Evolutionary conservation across 1,140 invertebrate genomes (phyloP), one percentile per base, ranked within the genome.

Genomic region (Saccostrea glomerata): DNA sequence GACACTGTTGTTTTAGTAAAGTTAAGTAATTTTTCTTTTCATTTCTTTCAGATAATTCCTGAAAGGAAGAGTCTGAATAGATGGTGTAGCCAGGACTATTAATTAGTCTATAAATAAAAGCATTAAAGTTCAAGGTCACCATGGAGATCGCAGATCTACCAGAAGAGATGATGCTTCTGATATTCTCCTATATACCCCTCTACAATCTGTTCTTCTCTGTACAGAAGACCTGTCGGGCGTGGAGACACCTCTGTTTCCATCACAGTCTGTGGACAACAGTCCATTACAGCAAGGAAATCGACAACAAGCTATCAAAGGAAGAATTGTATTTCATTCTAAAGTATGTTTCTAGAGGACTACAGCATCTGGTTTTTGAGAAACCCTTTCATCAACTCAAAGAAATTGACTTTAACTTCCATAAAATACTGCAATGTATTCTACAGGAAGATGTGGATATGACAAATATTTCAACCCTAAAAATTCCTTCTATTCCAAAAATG

Each of bases 301-400:
- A 84, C 3, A 23, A 84, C 6, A 84, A 56, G 20, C n/a, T 84
- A 9, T 30, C 82, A 0, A 36, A 84, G 47, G 82, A 84, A 20
- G 40, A 84, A 55, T 7, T 84, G 20, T 47, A 54, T 54, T n/a
- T 20, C 1, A 23, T 84, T 36, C 40, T 84, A 47, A 55, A 54
- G 47, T 25, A 11, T 2, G 82, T 84, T n/a, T n/a, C 82, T 20
- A 56, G 23, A 2, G 40, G 54, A 23, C 40, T 84, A 2, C 40
- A 84, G 54, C 40, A 84, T n/a, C 54, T 84, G 23, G 40, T 55
- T 54, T 84, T 84, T 84, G 82, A 56, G 40, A 84, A 84, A 54
- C 15, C 82, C 13, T 84, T 84, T 55, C 40, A 84, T 55, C 40
- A 84, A 23, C 20, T 20, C 23, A 54, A 40, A 40, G 82, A 54